A percentile compares a stretch with the other conserved stretches of the same genome.
Conservation (phyloP, 2,888 invertebrate species). For the Halictus quadricinctus region DNA sequence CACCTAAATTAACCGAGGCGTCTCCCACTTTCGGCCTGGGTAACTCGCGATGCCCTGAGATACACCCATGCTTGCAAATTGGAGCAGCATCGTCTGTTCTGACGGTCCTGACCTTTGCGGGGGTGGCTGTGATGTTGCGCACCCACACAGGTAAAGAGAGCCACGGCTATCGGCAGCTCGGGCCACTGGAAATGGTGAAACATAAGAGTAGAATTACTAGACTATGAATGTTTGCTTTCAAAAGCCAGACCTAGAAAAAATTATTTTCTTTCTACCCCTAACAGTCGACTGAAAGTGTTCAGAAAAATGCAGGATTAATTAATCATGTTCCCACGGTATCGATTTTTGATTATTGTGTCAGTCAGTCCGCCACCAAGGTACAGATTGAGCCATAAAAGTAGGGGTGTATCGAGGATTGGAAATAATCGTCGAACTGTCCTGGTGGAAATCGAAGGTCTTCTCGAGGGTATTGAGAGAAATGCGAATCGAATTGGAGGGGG, state of each 20-base stretch:
- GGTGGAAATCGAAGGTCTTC: slow-evolving; percentile 44
- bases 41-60: slow-evolving; percentile 44
- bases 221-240: not conserved
- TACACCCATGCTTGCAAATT: slow-evolving; percentile 68
- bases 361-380: no score
- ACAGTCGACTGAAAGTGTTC: not conserved
- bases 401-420: not conserved
- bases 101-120: slow-evolving; percentile 22
- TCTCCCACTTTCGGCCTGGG: slow-evolving; percentile 40
- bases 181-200: not conserved
- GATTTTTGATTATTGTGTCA: no score
- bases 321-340: no score
- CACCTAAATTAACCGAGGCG: slow-evolving; percentile 74
- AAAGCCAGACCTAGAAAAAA: not conserved
- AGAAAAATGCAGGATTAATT: not conserved
- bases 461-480: slow-evolving; percentile 69
- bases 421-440: not conserved
- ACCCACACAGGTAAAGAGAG: not conserved
- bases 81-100: slow-evolving; percentile 54
- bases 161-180: not conserved
- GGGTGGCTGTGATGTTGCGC: not conserved
- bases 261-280: not conserved
- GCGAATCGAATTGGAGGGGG: slow-evolving; percentile 73
- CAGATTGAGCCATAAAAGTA: not conserved
- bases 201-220: not conserved